Evolutionary conservation across 2,113 vertebrate genomes (phyloP), one percentile per base, ranked within the genome.

Genomic region (Agelaius tricolor): DNA sequence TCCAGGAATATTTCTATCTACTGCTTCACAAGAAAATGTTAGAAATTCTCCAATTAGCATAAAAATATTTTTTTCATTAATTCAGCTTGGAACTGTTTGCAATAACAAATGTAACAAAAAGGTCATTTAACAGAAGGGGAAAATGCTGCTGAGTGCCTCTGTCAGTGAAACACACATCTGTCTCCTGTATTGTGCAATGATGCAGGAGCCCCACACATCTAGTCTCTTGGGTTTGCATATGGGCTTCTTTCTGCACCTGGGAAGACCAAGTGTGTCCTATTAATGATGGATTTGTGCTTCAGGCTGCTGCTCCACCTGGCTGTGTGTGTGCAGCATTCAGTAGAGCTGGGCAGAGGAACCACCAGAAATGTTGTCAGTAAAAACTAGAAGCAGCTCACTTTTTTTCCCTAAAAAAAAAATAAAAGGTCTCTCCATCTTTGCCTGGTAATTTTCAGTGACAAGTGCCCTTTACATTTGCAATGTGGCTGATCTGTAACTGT

Each of bases 291-390:
- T 63, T 92, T 94, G 71, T 94, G 78, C 78, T 87, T 90, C 35
- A 31, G 79, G 69, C 63, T 77, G 69, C 80, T 3, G 3, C 79
- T 86, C 57, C 62, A 93, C 80, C 22, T 22, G 1, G 26, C 33
- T 84, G 2, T 44, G 41, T 58, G n/a, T 30, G 23, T 39, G 59
- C 49, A 35, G 35, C 6, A 0, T 57, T 85, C 63, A 59, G 59
- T 41, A 65, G 57, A 51, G 43, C 68, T 72, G 73, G 62, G 73
- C 43, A 81, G 79, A 90, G 77, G 72, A 62, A 73, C 27, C 24
- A 6, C 82, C 62, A 57, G 39, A 93, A 95, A 96, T 92, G 92
- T 79, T 84, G 94, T 92, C 94, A 84, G 30, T 92, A 95, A 93
- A 92, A 95, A 89, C 58, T 44, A 83, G 69, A 79, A 80, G 72